Conservation (phyloP, 2,113 vertebrate species). For the Symphodus melops region DNA sequence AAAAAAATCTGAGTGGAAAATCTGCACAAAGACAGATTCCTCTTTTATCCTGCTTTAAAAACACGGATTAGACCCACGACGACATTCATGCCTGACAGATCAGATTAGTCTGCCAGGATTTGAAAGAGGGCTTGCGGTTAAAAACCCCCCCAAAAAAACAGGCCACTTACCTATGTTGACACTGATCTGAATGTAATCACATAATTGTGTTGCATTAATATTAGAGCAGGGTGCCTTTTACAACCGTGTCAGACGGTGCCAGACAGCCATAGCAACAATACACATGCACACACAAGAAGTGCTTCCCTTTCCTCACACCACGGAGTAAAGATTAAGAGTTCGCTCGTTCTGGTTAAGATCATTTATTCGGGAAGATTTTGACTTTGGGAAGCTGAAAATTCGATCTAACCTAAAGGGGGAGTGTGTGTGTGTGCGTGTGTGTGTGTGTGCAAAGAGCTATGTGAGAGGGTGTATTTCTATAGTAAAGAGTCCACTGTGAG, state of each 20-base stretch:
- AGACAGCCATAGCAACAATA: constrained; percentile 39
- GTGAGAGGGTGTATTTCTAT: not conserved
- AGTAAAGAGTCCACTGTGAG: constrained; percentile 28
- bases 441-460: not conserved
- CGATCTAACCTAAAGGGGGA: not conserved
- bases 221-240: constrained; percentile 67
- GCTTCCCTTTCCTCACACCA: constrained; percentile 13
- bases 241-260: constrained; percentile 35
- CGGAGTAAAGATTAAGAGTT: constrained; percentile 2
- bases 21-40: not conserved
- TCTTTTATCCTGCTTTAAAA: not conserved
- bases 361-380: constrained; percentile 1
- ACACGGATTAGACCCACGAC: constrained; percentile 34
- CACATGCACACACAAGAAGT: constrained; percentile 11
- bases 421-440: not conserved
- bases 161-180: constrained; percentile 53
- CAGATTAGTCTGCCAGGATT: constrained; percentile 20
- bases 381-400: not conserved
- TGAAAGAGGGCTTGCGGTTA: constrained; percentile 18
- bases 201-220: constrained; percentile 77
- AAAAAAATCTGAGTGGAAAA: constrained; percentile 1
- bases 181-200: constrained; percentile 66
- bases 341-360: not conserved
- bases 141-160: too few species aligned
- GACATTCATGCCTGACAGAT: constrained; percentile 17